A percentile compares a stretch with the other conserved stretches of the same genome.
These are phyloP conservation scores for Cantharis flavilabris DNA, from an alignment of 2,888 invertebrate genomes.

Conservation along the genomic window DNA sequence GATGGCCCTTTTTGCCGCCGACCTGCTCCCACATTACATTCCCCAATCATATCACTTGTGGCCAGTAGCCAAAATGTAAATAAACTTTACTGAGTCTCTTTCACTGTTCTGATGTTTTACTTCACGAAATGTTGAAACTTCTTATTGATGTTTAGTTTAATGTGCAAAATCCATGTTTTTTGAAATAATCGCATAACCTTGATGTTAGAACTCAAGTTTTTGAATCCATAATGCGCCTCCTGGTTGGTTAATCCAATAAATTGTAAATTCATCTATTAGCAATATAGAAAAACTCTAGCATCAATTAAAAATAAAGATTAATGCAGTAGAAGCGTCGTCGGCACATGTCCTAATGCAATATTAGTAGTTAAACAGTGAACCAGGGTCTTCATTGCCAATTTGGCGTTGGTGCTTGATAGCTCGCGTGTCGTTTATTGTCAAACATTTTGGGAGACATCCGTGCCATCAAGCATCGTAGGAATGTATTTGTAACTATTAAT, in stretches of 20 bases:
- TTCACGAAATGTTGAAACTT: slow-evolving; percentile 39
- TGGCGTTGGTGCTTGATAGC: slow-evolving; percentile 31
- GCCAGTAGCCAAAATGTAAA: slow-evolving; percentile 53
- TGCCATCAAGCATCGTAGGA: slow-evolving; percentile 35
- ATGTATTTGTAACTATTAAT: slow-evolving; percentile 52
- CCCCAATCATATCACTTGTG: slow-evolving; percentile 53
- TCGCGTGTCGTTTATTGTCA: slow-evolving; percentile 12
- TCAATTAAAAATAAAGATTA: slow-evolving; percentile 10
- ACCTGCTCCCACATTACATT: slow-evolving; percentile 52
- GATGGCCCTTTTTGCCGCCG: slow-evolving; percentile 31
- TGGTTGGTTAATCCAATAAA: slow-evolving; percentile 20
- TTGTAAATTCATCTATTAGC: slow-evolving; percentile 38
- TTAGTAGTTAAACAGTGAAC: slow-evolving; percentile 52
- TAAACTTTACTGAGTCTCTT: slow-evolving; percentile 45
- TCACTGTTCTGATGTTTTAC: slow-evolving; percentile 38
- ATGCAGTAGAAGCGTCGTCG: slow-evolving; percentile 34
- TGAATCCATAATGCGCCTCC: slow-evolving; percentile 13
- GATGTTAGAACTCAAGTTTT: slow-evolving; percentile 43
- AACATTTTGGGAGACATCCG: slow-evolving; percentile 20
- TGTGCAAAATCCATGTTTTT: slow-evolving; percentile 43
- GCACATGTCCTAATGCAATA: slow-evolving; percentile 46
- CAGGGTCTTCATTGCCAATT: slow-evolving; percentile 47
- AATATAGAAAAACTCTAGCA: slow-evolving; percentile 32
- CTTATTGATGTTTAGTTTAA: slow-evolving; percentile 30
- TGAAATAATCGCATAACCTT: slow-evolving; percentile 40